phyloP scores from a whole-genome alignment of 2,113 vertebrate genomes.

The Thalassoma bifasciatum region DNA sequence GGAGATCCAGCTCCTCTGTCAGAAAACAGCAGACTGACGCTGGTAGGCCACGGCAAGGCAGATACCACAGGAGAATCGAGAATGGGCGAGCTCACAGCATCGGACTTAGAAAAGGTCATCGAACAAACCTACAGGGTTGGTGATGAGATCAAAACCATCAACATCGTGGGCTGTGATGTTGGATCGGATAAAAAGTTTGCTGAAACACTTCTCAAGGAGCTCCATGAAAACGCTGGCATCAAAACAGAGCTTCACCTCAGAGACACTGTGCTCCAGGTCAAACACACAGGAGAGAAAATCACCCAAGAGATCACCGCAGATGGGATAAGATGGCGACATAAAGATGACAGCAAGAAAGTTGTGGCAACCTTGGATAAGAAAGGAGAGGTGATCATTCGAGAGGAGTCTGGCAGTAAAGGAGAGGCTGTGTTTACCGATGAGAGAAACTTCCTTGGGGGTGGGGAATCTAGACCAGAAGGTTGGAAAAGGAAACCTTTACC shows the following conservation, averaged over 20 bases:
- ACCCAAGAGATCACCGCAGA: slow-evolving; percentile 35
- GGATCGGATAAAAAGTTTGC: slow-evolving; percentile 42
- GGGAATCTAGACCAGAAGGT: too few relatives aligned
- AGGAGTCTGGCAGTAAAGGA: slow-evolving; percentile 17
- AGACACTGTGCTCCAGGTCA: slow-evolving; percentile 35
- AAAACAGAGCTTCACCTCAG: slow-evolving; percentile 55
- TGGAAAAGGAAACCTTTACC: too few relatives aligned
- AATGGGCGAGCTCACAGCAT: slow-evolving; percentile 6
- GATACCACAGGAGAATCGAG: slow-evolving; percentile 27
- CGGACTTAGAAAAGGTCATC: slow-evolving; percentile 22
- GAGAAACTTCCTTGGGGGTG: background rate
- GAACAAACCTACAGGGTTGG: slow-evolving; percentile 8
- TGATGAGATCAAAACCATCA: slow-evolving; percentile 56
- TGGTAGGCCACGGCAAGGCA: slow-evolving; percentile 43
- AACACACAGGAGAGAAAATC: slow-evolving; percentile 45
- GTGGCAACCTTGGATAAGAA: slow-evolving; percentile 29
- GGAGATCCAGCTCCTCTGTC: slow-evolving; percentile 45
- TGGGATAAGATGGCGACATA: slow-evolving; percentile 24
- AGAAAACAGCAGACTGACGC: slow-evolving; percentile 57
- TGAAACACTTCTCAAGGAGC: slow-evolving; percentile 21
- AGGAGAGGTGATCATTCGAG: slow-evolving; percentile 24
- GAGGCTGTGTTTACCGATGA: slow-evolving; percentile 37
- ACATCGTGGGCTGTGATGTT: slow-evolving; percentile 52
- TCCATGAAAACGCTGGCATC: slow-evolving; percentile 14
- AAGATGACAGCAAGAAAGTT: slow-evolving; percentile 58